These are phyloP conservation scores for Forbesichthys agassizii DNA, from an alignment of 2,113 vertebrate genomes.

Conservation along the genomic window DNA sequence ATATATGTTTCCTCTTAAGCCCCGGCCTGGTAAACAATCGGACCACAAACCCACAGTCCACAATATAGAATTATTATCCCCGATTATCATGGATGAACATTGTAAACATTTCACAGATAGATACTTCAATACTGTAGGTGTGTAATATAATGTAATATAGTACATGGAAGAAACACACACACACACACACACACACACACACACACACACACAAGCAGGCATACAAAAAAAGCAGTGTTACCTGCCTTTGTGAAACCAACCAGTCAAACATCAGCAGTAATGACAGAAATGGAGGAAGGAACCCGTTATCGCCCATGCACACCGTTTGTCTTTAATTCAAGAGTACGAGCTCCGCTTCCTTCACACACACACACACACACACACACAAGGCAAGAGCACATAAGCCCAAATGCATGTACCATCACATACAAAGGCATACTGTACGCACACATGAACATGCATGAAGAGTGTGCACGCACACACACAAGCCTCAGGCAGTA, in stretches of 20 bases:
- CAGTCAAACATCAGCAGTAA: constrained; percentile 26
- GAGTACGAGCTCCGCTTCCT: constrained; percentile 23
- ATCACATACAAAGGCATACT: no score
- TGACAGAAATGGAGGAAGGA: constrained; percentile 44
- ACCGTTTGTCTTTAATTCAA: constrained; percentile 42
- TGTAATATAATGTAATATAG: not conserved
- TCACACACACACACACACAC: not conserved
- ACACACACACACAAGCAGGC: not conserved
- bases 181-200: not conserved
- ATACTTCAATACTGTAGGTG: constrained; percentile 11
- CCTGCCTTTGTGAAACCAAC: not conserved
- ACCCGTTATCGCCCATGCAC: constrained; percentile 1
- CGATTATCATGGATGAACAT: constrained; percentile 6
- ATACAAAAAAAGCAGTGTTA: no score
- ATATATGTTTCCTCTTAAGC: constrained; percentile 18
- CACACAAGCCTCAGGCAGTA: not conserved
- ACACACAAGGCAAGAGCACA: not conserved
- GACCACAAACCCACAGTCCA: not conserved
- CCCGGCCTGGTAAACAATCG: constrained; percentile 7
- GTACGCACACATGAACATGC: no score
- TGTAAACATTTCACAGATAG: constrained; percentile 22
- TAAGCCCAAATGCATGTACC: not conserved
- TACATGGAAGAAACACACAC: not conserved
- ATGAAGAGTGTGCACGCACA: not conserved
- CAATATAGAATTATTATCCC: not conserved